Percentiles rank a stretch among this genome's conserved stretches.
Evolutionary conservation across 2,888 invertebrate species (phyloP).

Genomic region (Sicus ferrugineus): DNA sequence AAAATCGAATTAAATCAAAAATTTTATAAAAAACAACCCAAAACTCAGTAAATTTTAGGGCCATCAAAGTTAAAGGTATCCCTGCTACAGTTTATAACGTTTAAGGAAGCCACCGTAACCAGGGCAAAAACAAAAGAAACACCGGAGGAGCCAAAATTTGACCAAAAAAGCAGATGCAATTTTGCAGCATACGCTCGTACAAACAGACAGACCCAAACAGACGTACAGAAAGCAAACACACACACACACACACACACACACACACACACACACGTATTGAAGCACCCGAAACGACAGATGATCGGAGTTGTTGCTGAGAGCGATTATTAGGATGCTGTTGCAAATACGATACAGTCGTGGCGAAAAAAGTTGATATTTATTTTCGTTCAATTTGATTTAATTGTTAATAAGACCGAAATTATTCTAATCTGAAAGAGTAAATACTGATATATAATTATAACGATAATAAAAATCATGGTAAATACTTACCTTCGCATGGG

Average conservation of each 20-base stretch:
- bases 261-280: not conserved
- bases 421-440: too few species aligned
- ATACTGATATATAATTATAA: too few species aligned
- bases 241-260: not conserved
- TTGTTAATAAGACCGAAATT: too few species aligned
- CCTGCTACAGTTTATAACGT: too few species aligned
- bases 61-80: too few species aligned
- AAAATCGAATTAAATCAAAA: too few species aligned
- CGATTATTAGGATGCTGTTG: not conserved
- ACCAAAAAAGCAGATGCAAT: constrained; percentile 36
- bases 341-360: constrained; percentile 24
- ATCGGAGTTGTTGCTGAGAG: not conserved
- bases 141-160: not conserved
- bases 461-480: too few species aligned
- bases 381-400: too few species aligned
- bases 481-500: too few species aligned
- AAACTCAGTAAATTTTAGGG: too few species aligned
- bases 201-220: not conserved
- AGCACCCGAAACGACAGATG: not conserved
- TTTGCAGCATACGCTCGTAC: constrained; percentile 22
- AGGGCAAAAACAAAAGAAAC: constrained; percentile 15
- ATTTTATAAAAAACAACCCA: too few species aligned
- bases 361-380: not conserved
- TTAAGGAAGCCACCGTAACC: too few species aligned
- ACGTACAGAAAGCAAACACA: not conserved